Percentiles rank a stretch among this genome's conserved stretches.
phyloP scores from a whole-genome alignment of 2,888 invertebrate species.

The Oscheius myriophilus region DNA sequence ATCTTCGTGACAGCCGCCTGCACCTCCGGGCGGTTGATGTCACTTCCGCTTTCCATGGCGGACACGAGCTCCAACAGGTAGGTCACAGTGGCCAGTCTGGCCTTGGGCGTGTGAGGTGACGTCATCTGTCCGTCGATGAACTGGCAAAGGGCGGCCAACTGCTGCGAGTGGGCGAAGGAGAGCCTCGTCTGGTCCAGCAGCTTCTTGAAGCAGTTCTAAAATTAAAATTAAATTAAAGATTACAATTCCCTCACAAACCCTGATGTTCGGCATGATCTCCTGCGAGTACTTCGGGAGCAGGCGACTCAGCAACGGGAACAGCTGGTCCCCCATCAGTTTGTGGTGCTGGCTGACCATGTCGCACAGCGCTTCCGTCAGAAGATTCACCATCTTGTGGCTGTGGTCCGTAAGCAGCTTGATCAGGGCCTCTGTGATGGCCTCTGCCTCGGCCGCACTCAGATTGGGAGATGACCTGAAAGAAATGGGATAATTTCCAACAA shows the following conservation, averaged over 20 bases:
- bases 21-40: constrained; percentile 75
- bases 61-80: constrained; percentile 73
- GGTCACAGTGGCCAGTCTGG: constrained; percentile 65
- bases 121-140: constrained; percentile 16
- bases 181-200: constrained; percentile 2
- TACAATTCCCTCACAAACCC: neutral
- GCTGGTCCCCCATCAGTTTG: constrained; percentile 82
- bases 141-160: constrained; percentile 20
- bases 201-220: constrained; percentile 9
- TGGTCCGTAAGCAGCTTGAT: constrained; percentile 33
- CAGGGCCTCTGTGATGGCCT: constrained; percentile 24
- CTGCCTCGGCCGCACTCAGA: constrained; percentile 10
- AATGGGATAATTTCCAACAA: no score
- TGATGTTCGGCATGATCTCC: constrained; percentile 81
- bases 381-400: constrained; percentile 22
- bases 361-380: constrained; percentile 84
- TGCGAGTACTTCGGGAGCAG: constrained; percentile 84
- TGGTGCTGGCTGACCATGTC: constrained; percentile 78
- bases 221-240: neutral
- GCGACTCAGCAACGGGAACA: constrained; percentile 88
- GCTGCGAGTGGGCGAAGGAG: constrained; percentile 3
- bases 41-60: constrained; percentile 72
- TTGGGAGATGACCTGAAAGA: neutral
- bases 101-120: constrained; percentile 22
- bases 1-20: constrained; percentile 79